These are phyloP conservation scores for Castor canadensis DNA, from an alignment of 2,113 vertebrate genomes.

Conservation along the genomic window DNA sequence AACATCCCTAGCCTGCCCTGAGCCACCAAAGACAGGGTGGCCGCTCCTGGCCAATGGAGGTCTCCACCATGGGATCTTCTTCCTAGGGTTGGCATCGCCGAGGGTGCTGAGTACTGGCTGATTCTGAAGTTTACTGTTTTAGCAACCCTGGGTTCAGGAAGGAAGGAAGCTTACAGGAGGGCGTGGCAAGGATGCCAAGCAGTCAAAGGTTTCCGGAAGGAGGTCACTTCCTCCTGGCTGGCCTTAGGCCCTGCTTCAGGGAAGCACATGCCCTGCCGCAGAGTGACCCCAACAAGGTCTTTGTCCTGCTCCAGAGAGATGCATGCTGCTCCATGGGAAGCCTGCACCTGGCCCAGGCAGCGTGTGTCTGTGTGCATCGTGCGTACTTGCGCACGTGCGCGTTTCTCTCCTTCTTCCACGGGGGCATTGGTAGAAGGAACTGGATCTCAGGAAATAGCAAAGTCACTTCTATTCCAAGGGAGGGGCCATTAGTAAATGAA, in stretches of 20 bases:
- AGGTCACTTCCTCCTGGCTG: constrained; percentile 54
- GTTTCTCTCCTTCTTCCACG: background rate
- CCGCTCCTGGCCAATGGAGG: accelerated
- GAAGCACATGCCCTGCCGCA: background rate
- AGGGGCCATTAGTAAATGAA: background rate
- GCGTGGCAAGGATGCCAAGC: background rate
- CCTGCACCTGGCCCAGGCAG: background rate
- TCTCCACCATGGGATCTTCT: background rate
- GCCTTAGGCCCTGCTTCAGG: background rate
- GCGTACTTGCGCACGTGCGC: accelerated
- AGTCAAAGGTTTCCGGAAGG: constrained; percentile 23
- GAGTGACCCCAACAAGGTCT: background rate
- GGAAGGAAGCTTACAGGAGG: constrained; percentile 61
- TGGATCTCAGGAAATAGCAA: background rate
- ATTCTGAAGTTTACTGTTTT: constrained; percentile 44
- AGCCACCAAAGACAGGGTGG: background rate
- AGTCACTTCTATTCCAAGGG: background rate
- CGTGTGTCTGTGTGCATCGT: accelerated
- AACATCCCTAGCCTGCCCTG: background rate
- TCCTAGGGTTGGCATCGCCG: background rate
- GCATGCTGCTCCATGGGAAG: background rate
- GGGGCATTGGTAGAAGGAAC: background rate
- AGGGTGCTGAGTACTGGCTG: background rate
- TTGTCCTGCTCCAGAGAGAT: background rate
- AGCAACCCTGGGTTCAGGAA: constrained; percentile 11